Conservation (phyloP, 2,888 invertebrate genomes). For the Clivina fossor region DNA sequence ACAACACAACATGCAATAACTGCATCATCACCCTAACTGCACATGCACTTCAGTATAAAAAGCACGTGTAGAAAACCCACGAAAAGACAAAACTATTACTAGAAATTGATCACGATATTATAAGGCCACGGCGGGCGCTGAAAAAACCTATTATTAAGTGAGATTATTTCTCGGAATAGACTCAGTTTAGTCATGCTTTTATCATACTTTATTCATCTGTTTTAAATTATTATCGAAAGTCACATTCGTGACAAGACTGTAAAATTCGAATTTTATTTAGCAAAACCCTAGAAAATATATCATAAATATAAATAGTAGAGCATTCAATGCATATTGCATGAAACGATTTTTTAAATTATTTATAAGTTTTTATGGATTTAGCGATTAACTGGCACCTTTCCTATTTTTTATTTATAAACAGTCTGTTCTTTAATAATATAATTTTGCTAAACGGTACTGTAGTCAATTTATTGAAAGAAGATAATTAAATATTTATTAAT, state of each 20-base stretch:
- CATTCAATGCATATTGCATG: background rate
- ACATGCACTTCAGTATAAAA: background rate
- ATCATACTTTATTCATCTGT: slow-evolving; percentile 12
- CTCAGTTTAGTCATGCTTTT: background rate
- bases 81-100: slow-evolving; percentile 7
- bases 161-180: slow-evolving; percentile 7
- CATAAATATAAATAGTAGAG: background rate
- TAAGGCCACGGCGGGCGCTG: background rate
- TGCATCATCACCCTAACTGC: background rate
- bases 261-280: background rate
- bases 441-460: no score
- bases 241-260: background rate
- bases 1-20: no score
- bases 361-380: background rate
- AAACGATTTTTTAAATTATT: background rate
- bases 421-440: no score
- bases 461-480: no score
- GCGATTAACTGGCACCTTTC: background rate
- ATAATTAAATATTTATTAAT: no score
- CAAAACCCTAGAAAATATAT: background rate
- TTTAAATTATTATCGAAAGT: background rate
- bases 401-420: no score
- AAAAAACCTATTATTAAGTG: slow-evolving; percentile 10
- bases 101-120: slow-evolving; percentile 20
- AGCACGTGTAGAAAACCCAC: slow-evolving; percentile 3